Percentiles rank a stretch among this genome's conserved stretches.
phyloP scores from a whole-genome alignment of 2,888 invertebrate genomes.

The Cheilosia vernalis region DNA sequence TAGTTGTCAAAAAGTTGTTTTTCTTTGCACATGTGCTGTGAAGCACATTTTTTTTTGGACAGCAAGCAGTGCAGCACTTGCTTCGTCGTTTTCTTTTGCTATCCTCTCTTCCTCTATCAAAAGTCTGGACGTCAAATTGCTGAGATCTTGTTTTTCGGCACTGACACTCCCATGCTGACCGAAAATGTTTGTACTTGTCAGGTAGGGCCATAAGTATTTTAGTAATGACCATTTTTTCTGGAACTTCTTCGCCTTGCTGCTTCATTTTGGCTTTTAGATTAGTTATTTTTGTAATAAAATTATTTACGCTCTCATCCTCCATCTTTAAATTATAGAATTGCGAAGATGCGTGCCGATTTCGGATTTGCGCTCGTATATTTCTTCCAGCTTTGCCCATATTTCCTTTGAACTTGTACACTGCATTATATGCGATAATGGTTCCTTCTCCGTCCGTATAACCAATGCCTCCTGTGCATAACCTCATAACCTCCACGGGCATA shows the following conservation, averaged over 20 bases:
- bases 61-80: conserved; percentile 7
- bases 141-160: conserved; percentile 1
- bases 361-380: conserved; percentile 20
- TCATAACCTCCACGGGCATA: neutral
- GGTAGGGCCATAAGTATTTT: neutral
- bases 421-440: conserved; percentile 21
- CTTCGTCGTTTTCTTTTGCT: conserved; percentile 6
- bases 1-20: neutral
- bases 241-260: conserved; percentile 14
- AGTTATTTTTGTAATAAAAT: conserved; percentile 7
- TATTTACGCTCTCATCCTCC: conserved; percentile 22
- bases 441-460: conserved; percentile 3
- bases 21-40: conserved; percentile 23
- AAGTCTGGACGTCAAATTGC: neutral
- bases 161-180: conserved; percentile 3
- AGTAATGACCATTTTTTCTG: conserved; percentile 2
- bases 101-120: conserved; percentile 17
- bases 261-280: neutral
- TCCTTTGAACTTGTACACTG: conserved; percentile 19
- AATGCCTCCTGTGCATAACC: conserved; percentile 9
- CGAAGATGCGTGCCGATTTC: conserved; percentile 19
- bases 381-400: conserved; percentile 24
- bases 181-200: neutral
- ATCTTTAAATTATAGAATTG: conserved; percentile 23
- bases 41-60: neutral